phyloP scores from a whole-genome alignment of 1,140 invertebrate species.

The Antheraea pernyi region DNA sequence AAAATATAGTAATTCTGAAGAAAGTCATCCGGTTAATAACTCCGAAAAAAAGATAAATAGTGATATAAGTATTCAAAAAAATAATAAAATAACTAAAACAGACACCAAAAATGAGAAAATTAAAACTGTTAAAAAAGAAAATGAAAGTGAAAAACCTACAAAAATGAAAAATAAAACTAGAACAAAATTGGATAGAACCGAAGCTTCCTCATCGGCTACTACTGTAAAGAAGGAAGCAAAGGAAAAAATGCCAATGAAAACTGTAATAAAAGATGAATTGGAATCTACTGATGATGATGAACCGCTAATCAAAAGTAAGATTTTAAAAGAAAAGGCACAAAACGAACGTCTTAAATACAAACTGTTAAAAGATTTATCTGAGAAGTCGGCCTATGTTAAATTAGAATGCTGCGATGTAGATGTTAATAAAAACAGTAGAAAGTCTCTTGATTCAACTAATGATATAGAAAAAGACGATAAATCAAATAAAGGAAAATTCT shows the following conservation, averaged over 20 bases:
- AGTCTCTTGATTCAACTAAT: conserved; percentile 54
- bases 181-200: conserved; percentile 42
- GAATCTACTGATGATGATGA: conserved; percentile 78
- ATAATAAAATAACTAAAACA: conserved; percentile 26
- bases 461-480: conserved; percentile 60
- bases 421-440: conserved; percentile 54
- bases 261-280: conserved; percentile 56
- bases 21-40: not conserved
- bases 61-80: conserved; percentile 18
- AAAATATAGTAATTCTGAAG: not conserved
- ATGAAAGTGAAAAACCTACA: conserved; percentile 37
- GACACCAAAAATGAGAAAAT: conserved; percentile 39
- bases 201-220: conserved; percentile 28
- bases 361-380: conserved; percentile 66
- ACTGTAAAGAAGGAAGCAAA: conserved; percentile 53
- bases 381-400: conserved; percentile 71
- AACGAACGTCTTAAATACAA: conserved; percentile 58
- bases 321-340: conserved; percentile 67
- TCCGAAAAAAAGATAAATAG: conserved; percentile 4
- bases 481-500: conserved; percentile 47
- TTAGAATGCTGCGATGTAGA: conserved; percentile 69
- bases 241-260: conserved; percentile 47
- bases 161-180: conserved; percentile 46
- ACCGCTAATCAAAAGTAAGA: conserved; percentile 75
- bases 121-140: conserved; percentile 44